A percentile compares a stretch with the other conserved stretches of the same genome.
These are phyloP conservation scores for Buphagus erythrorhynchus DNA, from an alignment of 2,797 vertebrate genomes.

Conservation along the genomic window DNA sequence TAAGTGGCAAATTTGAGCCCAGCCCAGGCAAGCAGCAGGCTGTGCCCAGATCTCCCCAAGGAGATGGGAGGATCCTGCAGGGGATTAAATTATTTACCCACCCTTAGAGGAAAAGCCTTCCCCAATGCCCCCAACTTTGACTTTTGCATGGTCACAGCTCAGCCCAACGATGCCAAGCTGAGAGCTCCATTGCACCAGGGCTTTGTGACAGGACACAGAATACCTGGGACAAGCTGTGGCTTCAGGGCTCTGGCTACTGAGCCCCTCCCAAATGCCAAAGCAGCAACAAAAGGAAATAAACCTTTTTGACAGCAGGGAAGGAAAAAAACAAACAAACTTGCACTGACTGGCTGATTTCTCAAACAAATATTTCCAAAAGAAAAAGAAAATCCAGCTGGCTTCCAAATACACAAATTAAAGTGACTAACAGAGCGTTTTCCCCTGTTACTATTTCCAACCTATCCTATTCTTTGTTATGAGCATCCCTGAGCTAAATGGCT, in stretches of 20 bases:
- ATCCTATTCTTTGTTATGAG: background rate
- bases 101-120: background rate
- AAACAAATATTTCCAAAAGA: background rate
- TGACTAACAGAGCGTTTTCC: background rate
- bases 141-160: background rate
- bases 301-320: background rate
- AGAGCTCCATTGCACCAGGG: background rate
- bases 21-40: background rate
- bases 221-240: background rate
- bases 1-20: background rate
- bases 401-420: background rate
- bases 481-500: background rate
- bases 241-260: background rate
- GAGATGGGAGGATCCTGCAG: background rate
- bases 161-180: background rate
- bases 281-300: background rate
- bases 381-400: background rate
- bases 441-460: background rate
- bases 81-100: background rate
- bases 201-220: background rate
- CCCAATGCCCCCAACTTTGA: rapidly evolving
- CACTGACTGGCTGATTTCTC: background rate
- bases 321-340: background rate
- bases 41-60: background rate
- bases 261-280: background rate